phyloP scores from a whole-genome alignment of 2,797 vertebrate genomes.

The Hypotaenidia okinawae region DNA sequence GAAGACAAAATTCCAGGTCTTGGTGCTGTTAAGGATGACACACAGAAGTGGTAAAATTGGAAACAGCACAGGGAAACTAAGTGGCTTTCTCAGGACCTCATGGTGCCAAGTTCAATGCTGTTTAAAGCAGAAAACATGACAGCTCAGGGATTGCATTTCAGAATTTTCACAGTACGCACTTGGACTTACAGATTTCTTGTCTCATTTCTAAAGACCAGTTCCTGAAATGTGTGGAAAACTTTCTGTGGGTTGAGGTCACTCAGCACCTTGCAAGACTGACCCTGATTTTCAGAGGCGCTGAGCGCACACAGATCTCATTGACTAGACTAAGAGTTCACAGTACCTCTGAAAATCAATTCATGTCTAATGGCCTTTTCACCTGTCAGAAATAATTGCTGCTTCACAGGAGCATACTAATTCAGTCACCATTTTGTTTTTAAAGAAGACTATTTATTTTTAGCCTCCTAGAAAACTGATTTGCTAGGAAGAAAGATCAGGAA shows the following conservation, averaged over 20 bases:
- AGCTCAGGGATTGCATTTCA: background rate
- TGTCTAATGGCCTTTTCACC: slow-evolving; percentile 57
- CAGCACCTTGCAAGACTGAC: slow-evolving; percentile 9
- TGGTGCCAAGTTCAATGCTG: background rate
- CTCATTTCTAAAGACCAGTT: slow-evolving; percentile 17
- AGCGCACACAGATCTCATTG: background rate
- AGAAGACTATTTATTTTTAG: slow-evolving; percentile 41
- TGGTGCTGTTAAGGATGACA: background rate
- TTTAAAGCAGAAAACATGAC: background rate
- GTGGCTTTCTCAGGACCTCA: background rate
- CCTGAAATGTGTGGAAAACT: slow-evolving; percentile 19
- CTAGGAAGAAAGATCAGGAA: slow-evolving; percentile 19
- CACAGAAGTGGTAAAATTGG: background rate
- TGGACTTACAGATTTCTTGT: slow-evolving; percentile 31
- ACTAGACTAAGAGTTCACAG: slow-evolving; percentile 7
- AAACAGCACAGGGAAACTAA: background rate
- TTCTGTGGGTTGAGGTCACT: slow-evolving; percentile 19
- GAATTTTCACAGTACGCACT: background rate
- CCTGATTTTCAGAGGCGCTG: slow-evolving; percentile 45
- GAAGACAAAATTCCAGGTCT: background rate
- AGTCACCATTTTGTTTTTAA: slow-evolving; percentile 43
- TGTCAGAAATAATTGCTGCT: slow-evolving; percentile 64
- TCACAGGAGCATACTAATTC: slow-evolving; percentile 38
- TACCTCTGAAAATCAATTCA: slow-evolving; percentile 52
- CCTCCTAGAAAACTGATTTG: slow-evolving; percentile 3